Conservation (phyloP, 2,113 vertebrate genomes). For the Corythoichthys haematopterus region DNA sequence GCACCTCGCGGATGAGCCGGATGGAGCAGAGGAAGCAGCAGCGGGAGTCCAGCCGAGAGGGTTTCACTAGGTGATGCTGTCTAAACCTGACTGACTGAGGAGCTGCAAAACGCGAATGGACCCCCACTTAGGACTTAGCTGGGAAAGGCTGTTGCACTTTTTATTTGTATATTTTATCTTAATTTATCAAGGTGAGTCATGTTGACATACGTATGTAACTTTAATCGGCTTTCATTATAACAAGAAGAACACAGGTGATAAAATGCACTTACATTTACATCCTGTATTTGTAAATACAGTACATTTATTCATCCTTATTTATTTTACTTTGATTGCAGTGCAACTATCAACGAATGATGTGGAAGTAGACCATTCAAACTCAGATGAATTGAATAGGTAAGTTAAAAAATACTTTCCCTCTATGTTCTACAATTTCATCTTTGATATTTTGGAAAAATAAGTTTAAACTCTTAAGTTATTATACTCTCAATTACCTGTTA, state of each 20-base stretch:
- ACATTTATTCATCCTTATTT: not conserved
- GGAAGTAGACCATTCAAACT: slow-evolving; percentile 54
- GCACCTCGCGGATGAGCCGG: slow-evolving; percentile 40
- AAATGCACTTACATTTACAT: not conserved
- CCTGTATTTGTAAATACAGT: not conserved
- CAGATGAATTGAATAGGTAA: slow-evolving; percentile 65
- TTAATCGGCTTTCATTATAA: not conserved
- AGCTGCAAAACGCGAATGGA: slow-evolving; percentile 70
- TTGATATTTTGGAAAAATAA: not conserved
- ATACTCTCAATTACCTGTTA: not conserved
- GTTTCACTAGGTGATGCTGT: slow-evolving; percentile 61
- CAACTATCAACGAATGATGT: slow-evolving; percentile 57
- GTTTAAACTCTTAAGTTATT: not conserved
- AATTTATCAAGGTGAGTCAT: slow-evolving; percentile 71
- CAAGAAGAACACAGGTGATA: not conserved
- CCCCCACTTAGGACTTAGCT: slow-evolving; percentile 53
- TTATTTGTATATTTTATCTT: slow-evolving; percentile 57
- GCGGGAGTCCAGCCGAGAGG: slow-evolving; percentile 48
- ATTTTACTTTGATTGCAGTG: slow-evolving; percentile 49
- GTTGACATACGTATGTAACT: not conserved
- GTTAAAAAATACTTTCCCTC: slow-evolving; percentile 26
- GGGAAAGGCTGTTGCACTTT: slow-evolving; percentile 47
- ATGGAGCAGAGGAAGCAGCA: slow-evolving; percentile 55
- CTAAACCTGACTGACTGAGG: slow-evolving; percentile 46
- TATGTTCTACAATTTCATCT: not conserved